These are phyloP conservation scores for Microcebus murinus DNA, from an alignment of 2,113 vertebrate genomes.

Conservation along the genomic window DNA sequence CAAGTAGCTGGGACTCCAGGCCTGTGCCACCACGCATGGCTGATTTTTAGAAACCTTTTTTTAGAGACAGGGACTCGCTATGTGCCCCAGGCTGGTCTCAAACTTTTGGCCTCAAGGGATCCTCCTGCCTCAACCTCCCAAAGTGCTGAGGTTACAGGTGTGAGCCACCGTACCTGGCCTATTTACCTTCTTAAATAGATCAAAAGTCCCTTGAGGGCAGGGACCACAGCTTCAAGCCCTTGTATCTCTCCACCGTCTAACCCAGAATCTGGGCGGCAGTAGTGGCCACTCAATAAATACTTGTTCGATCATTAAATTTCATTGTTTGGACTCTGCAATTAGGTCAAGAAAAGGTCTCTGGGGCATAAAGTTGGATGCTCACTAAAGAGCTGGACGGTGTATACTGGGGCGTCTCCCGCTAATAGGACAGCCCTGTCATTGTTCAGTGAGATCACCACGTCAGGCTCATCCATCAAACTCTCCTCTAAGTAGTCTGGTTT, in stretches of 20 bases:
- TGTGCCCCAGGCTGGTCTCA: too few relatives aligned
- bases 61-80: too few relatives aligned
- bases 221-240: not conserved
- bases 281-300: not conserved
- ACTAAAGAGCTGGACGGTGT: not conserved
- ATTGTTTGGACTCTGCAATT: not conserved
- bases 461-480: conserved; percentile 61
- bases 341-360: not conserved
- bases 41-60: too few relatives aligned
- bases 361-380: not conserved
- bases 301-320: not conserved
- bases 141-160: too few relatives aligned
- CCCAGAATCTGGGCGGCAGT: not conserved
- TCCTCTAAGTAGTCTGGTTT: conserved; percentile 27
- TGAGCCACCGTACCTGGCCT: not conserved
- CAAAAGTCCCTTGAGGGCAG: not conserved
- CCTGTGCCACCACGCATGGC: too few relatives aligned
- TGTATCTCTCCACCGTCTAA: not conserved
- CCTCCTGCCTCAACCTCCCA: too few relatives aligned
- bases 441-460: not conserved
- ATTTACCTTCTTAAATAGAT: not conserved
- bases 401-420: not conserved
- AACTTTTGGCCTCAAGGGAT: too few relatives aligned
- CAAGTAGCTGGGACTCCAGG: too few relatives aligned
- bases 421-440: conserved; percentile 43